phyloP scores from a whole-genome alignment of 2,113 vertebrate genomes.

The Tringa solitaria region DNA sequence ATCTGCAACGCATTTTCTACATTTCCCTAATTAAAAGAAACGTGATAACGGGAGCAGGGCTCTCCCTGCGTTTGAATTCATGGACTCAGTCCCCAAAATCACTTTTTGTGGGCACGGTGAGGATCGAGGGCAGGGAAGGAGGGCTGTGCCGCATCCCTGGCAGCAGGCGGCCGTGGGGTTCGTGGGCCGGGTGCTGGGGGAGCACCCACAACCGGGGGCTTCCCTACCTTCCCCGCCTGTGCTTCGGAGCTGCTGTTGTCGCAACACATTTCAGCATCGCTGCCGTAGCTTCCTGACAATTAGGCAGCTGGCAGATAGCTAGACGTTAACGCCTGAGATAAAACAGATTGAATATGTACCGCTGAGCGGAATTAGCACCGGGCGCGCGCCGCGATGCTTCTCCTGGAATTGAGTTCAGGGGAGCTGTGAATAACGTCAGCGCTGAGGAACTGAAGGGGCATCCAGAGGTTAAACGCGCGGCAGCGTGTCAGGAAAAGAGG shows the following conservation, averaged over 20 bases:
- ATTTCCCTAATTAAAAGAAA: background rate
- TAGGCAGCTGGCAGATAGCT: slow-evolving; percentile 14
- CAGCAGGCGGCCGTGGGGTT: rapidly evolving
- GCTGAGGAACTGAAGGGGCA: background rate
- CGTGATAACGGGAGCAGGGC: background rate
- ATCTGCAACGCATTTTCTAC: background rate
- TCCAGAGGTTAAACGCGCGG: background rate
- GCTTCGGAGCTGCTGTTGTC: background rate
- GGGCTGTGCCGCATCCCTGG: background rate
- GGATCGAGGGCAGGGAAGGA: background rate
- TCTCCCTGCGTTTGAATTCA: background rate
- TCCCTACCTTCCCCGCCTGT: background rate
- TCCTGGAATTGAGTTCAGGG: background rate
- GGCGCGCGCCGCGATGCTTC: rapidly evolving
- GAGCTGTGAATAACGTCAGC: background rate
- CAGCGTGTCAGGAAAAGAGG: background rate
- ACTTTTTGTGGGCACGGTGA: background rate
- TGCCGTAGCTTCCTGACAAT: background rate
- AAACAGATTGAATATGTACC: background rate
- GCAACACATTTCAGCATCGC: background rate
- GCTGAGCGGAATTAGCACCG: rapidly evolving
- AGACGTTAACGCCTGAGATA: background rate
- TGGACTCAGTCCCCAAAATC: background rate
- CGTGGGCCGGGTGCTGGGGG: background rate
- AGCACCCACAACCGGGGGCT: background rate